Evolutionary conservation across 2,888 invertebrate genomes (phyloP).

Genomic region (Hydrotaea diabolus): DNA sequence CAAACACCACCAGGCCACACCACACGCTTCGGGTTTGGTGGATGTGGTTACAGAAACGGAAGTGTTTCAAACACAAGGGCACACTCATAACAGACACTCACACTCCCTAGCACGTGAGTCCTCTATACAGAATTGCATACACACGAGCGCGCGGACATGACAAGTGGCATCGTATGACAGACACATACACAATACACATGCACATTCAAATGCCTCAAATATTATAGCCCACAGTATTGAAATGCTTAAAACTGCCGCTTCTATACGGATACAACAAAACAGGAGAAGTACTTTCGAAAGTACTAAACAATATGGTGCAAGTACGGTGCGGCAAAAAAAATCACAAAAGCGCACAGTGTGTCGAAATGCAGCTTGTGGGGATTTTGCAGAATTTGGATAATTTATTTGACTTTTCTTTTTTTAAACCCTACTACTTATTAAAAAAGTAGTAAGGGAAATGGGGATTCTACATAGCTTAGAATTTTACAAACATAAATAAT

Average conservation of each 20-base stretch:
- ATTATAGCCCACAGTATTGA: constrained; percentile 44
- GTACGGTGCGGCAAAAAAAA: constrained; percentile 2
- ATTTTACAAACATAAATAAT: too few relatives aligned
- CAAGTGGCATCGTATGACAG: constrained; percentile 15
- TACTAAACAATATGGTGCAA: constrained; percentile 65
- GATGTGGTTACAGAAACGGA: constrained; percentile 61
- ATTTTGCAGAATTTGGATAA: too few relatives aligned
- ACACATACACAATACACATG: constrained; percentile 18
- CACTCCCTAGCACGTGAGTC: not conserved
- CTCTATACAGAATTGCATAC: too few relatives aligned
- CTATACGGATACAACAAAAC: constrained; percentile 34
- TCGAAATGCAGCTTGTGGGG: too few relatives aligned
- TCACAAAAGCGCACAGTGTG: too few relatives aligned
- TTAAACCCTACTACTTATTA: too few relatives aligned
- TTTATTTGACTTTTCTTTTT: too few relatives aligned
- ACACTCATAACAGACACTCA: constrained; percentile 13
- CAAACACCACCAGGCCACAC: constrained; percentile 6
- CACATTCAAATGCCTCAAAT: constrained; percentile 24
- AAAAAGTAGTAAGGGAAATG: too few relatives aligned
- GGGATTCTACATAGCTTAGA: too few relatives aligned
- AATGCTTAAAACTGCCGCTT: constrained; percentile 59
- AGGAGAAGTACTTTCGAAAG: constrained; percentile 61
- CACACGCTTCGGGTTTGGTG: constrained; percentile 46
- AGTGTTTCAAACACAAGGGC: constrained; percentile 57
- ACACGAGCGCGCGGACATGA: not conserved